These are phyloP conservation scores for Eucidaris tribuloides DNA, from an alignment of 35 echinoderm and acorn worm genomes.

Conservation along the genomic window DNA sequence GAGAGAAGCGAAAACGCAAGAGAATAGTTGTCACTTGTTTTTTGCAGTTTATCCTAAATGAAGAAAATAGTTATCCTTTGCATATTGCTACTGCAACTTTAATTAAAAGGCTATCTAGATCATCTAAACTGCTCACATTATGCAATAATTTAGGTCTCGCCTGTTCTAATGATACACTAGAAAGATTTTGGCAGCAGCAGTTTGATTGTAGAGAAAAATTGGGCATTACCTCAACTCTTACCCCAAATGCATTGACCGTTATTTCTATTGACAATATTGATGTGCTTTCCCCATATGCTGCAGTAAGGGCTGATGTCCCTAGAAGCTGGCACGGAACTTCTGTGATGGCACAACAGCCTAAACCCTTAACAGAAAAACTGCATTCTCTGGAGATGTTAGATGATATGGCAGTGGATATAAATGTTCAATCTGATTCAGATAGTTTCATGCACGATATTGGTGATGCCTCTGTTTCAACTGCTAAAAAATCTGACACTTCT, in stretches of 20 bases:
- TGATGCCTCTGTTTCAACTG: background rate
- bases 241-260: too few relatives aligned
- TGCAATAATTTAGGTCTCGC: too few relatives aligned
- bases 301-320: too few relatives aligned
- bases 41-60: background rate
- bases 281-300: too few relatives aligned
- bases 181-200: too few relatives aligned
- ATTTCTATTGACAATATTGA: too few relatives aligned
- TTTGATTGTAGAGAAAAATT: too few relatives aligned
- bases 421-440: background rate
- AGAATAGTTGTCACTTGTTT: background rate
- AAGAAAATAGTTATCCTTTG: background rate
- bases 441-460: background rate
- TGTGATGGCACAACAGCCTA: too few relatives aligned
- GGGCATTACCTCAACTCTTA: too few relatives aligned
- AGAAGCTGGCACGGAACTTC: too few relatives aligned
- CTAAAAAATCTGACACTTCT: background rate
- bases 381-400: background rate
- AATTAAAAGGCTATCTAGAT: background rate
- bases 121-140: too few relatives aligned
- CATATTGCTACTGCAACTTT: constrained; percentile 4
- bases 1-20: background rate
- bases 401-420: background rate
- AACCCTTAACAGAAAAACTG: background rate
- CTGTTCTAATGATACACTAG: too few relatives aligned